Percentiles rank a stretch among this genome's conserved stretches.
These are phyloP conservation scores for Drusus annulatus DNA, from an alignment of 1,140 invertebrate species.

Conservation along the genomic window DNA sequence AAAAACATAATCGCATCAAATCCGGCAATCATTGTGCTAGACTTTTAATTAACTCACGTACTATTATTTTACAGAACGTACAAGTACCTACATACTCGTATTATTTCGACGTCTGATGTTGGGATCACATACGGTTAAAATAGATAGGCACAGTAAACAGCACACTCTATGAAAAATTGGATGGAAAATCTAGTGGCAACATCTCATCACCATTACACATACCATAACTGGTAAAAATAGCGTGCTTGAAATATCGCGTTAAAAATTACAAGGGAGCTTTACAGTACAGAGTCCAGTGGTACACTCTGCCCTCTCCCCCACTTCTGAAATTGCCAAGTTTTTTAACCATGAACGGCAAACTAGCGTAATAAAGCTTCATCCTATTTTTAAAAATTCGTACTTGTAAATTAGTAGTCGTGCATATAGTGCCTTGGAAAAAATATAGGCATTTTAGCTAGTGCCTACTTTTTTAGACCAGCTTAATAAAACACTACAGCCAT, in stretches of 20 bases:
- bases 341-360: background rate
- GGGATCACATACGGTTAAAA: too few relatives aligned
- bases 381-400: background rate
- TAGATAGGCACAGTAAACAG: background rate
- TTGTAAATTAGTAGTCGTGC: constrained; percentile 6
- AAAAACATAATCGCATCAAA: too few relatives aligned
- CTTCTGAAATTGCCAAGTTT: background rate
- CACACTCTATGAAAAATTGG: background rate
- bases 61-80: too few relatives aligned
- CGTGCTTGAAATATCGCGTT: too few relatives aligned
- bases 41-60: too few relatives aligned
- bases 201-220: too few relatives aligned
- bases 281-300: too few relatives aligned
- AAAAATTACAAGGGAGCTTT: too few relatives aligned
- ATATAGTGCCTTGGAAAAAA: constrained; percentile 3
- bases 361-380: constrained; percentile 19
- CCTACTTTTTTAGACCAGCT: background rate
- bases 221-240: too few relatives aligned
- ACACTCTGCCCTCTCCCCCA: background rate
- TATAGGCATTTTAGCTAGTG: background rate
- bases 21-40: too few relatives aligned
- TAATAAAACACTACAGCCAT: background rate
- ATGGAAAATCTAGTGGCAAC: background rate
- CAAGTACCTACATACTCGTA: too few relatives aligned
- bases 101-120: too few relatives aligned